These are phyloP conservation scores for Gorilla gorilla DNA, from an alignment of 2,113 vertebrate species.

Conservation along the genomic window DNA sequence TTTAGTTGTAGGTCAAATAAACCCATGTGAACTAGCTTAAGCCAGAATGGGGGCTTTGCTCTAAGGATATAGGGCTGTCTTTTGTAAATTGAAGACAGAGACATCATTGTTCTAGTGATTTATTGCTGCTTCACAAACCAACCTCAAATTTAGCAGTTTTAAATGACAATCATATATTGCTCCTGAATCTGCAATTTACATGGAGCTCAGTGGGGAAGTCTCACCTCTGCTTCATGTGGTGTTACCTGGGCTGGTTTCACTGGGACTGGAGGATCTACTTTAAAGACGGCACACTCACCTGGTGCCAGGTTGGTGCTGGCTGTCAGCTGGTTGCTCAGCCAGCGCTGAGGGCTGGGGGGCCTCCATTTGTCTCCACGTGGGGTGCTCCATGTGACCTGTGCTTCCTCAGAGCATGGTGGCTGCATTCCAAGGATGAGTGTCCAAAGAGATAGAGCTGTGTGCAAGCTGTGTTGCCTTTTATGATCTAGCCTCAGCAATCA, in stretches of 20 bases:
- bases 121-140: background rate
- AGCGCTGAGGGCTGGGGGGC: background rate
- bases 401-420: background rate
- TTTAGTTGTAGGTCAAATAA: conserved; percentile 26
- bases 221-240: background rate
- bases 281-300: background rate
- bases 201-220: background rate
- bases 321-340: background rate
- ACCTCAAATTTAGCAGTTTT: background rate
- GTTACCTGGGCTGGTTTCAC: background rate
- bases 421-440: background rate
- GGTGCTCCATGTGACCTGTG: background rate
- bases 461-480: accelerated
- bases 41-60: background rate
- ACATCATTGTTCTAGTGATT: background rate
- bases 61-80: background rate
- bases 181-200: background rate
- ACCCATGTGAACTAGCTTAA: background rate
- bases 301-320: background rate
- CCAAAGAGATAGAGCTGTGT: background rate
- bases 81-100: background rate
- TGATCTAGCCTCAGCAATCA: background rate
- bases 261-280: background rate
- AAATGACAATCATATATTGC: background rate
- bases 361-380: accelerated